Conservation (phyloP, 2,888 invertebrate species). For the Aspidiotus rigidus region DNA sequence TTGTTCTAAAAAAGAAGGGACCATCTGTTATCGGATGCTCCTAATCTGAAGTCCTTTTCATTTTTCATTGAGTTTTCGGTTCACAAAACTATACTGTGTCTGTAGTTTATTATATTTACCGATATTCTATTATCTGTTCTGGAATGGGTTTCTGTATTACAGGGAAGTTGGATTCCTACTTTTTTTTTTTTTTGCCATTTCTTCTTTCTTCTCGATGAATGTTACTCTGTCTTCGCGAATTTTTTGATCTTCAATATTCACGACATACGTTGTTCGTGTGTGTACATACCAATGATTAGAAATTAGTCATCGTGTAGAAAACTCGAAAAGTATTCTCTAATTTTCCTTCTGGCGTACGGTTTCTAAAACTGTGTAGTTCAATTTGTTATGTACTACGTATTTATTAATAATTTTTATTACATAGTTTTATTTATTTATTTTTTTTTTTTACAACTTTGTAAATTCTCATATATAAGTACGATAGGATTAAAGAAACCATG, state of each 20-base stretch:
- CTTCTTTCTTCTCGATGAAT: neutral
- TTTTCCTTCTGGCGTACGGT: constrained; percentile 16
- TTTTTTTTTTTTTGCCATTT: too few relatives aligned
- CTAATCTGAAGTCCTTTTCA: constrained; percentile 2
- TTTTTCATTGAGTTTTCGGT: neutral
- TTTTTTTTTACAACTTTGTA: constrained; percentile 27
- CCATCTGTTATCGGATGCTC: constrained; percentile 36
- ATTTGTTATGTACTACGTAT: constrained; percentile 10
- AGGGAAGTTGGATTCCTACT: too few relatives aligned
- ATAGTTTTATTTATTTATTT: neutral
- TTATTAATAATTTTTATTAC: constrained; percentile 13
- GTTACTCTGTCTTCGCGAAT: neutral
- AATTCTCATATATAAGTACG: constrained; percentile 25
- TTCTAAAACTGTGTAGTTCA: constrained; percentile 7
- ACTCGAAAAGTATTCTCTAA: constrained; percentile 17
- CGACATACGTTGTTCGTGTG: too few relatives aligned
- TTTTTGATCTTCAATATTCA: neutral
- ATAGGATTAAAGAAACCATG: constrained; percentile 26
- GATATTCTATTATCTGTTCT: too few relatives aligned
- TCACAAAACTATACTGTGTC: too few relatives aligned
- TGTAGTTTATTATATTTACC: too few relatives aligned
- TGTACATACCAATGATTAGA: too few relatives aligned
- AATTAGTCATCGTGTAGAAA: neutral
- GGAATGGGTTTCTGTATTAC: too few relatives aligned
- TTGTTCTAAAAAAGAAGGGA: constrained; percentile 56